phyloP scores from a whole-genome alignment of 2,113 vertebrate genomes.

The Marmota monax region DNA sequence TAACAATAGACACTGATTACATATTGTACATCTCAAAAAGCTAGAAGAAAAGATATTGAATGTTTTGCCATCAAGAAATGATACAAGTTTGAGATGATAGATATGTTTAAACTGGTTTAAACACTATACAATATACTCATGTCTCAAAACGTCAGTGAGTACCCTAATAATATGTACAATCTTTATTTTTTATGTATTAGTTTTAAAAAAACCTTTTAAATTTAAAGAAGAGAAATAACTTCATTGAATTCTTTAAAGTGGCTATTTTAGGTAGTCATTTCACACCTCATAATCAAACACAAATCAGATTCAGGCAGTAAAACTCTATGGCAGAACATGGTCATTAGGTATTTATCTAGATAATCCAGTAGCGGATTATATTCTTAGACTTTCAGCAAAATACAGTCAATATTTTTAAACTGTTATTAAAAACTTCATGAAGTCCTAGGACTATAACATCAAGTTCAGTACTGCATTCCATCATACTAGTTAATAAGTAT shows the following conservation, averaged over 20 bases:
- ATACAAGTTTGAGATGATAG: not conserved
- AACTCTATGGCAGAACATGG: not conserved
- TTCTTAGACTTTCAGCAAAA: constrained; percentile 8
- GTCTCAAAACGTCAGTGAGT: not conserved
- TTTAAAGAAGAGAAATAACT: not conserved
- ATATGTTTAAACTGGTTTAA: not conserved
- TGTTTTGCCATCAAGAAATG: not conserved
- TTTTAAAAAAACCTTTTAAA: not conserved
- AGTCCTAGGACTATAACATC: not conserved
- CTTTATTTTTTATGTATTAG: not conserved
- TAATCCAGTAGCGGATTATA: not conserved
- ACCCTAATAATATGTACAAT: not conserved
- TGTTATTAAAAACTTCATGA: not conserved
- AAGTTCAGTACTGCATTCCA: not conserved
- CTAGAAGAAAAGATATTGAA: not conserved
- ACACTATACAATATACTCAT: not conserved
- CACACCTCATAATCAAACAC: not conserved
- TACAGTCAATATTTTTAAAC: not conserved
- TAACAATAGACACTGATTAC: not conserved
- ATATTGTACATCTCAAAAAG: not conserved
- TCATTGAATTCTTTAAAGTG: not conserved
- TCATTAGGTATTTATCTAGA: not conserved
- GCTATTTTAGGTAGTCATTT: not conserved
- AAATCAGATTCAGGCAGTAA: not conserved
- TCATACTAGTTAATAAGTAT: not conserved